These are phyloP conservation scores for Drosophila trapezifrons DNA, from an alignment of 1,140 invertebrate genomes.

Conservation along the genomic window DNA sequence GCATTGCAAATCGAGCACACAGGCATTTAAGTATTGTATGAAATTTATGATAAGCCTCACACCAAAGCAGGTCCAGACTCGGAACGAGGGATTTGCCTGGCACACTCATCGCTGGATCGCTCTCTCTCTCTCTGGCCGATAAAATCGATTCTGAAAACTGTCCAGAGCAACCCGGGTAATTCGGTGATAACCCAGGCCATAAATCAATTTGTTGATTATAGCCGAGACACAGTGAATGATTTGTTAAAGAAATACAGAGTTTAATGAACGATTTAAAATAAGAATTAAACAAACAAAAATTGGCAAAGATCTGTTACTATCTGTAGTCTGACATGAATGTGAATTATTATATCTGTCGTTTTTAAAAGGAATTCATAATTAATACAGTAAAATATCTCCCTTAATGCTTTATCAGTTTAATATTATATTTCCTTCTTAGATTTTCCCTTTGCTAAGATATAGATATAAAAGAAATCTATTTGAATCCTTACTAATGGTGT, in stretches of 20 bases:
- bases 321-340: neutral
- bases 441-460: no score
- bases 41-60: conserved; percentile 74
- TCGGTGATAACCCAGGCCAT: conserved; percentile 23
- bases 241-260: conserved; percentile 15
- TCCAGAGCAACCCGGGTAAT: conserved; percentile 3
- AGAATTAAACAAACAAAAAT: neutral
- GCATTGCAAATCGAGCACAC: conserved; percentile 65
- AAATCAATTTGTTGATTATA: conserved; percentile 25
- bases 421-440: no score
- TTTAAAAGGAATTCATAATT: neutral
- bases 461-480: neutral
- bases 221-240: conserved; percentile 5
- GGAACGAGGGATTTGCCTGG: neutral
- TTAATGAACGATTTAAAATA: conserved; percentile 19
- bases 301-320: neutral
- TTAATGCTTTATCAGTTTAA: no score
- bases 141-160: conserved; percentile 23
- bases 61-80: conserved; percentile 28
- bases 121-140: conserved; percentile 14
- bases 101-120: conserved; percentile 3
- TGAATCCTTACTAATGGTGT: no score
- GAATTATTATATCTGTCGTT: neutral
- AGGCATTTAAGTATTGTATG: conserved; percentile 47
- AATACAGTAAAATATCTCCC: neutral